Percentiles rank a stretch among this genome's conserved stretches.
Conservation (phyloP, 2,113 vertebrate species). For the Chloropsis hardwickii region DNA sequence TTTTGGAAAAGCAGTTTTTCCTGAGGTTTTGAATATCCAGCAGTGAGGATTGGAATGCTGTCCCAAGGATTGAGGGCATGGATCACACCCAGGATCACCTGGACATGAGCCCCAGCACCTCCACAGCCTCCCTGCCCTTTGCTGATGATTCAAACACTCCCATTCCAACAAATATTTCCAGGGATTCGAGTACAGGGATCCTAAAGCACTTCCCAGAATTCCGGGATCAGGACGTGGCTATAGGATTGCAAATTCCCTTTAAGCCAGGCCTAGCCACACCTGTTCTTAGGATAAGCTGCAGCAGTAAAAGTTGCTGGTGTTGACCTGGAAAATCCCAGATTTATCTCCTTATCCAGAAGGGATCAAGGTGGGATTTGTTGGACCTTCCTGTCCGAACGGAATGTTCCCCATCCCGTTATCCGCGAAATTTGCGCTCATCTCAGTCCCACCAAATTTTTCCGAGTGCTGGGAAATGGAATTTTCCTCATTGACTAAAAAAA, state of each 20-base stretch:
- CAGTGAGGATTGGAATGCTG: neutral
- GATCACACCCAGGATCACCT: neutral
- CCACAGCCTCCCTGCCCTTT: neutral
- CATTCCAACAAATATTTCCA: neutral
- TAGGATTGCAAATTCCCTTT: neutral
- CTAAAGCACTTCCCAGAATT: neutral
- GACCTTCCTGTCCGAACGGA: neutral
- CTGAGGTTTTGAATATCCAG: neutral
- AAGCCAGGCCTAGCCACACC: no score
- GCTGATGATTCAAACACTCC: accelerated
- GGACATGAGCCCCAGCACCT: neutral
- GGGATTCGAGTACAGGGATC: accelerated
- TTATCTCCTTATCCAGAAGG: neutral
- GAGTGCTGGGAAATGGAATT: neutral
- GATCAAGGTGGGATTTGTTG: neutral
- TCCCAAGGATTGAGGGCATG: accelerated
- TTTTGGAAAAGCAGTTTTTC: neutral
- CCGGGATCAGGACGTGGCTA: accelerated
- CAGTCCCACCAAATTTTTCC: neutral
- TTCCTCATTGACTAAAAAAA: neutral
- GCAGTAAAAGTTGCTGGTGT: neutral
- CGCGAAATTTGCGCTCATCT: accelerated
- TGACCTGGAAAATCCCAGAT: neutral
- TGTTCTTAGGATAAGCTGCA: neutral
- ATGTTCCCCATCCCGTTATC: neutral